Conservation (phyloP, 2,113 vertebrate species). For the Dromas ardeola region DNA sequence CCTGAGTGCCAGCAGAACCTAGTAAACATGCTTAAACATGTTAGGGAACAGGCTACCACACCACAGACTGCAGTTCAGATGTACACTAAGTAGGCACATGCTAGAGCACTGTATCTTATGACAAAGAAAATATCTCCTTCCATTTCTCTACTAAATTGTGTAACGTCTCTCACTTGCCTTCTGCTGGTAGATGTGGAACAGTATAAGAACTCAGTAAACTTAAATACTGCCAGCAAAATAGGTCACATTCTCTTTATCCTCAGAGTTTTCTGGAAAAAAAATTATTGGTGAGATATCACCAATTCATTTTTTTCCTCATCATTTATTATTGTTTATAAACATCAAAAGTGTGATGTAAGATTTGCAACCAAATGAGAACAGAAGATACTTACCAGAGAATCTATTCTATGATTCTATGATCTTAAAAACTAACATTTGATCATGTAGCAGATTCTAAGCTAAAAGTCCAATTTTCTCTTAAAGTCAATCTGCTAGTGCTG, state of each 20-base stretch:
- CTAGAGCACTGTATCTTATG: background rate
- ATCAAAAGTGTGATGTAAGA: background rate
- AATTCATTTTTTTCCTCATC: background rate
- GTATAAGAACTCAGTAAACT: background rate
- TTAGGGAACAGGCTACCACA: background rate
- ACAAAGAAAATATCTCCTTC: background rate
- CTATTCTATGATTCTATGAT: background rate
- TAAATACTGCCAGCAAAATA: background rate
- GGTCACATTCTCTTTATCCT: background rate
- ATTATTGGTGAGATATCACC: background rate
- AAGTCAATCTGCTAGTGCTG: background rate
- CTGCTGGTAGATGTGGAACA: background rate
- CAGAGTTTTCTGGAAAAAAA: background rate
- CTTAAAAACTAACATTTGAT: background rate
- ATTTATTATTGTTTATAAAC: background rate
- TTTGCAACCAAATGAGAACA: background rate
- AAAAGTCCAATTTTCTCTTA: background rate
- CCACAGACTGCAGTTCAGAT: background rate
- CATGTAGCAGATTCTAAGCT: background rate
- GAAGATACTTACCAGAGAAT: background rate
- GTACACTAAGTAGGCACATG: background rate
- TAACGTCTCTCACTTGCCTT: background rate
- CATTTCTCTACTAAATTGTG: background rate
- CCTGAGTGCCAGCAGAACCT: background rate
- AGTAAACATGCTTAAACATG: background rate